Evolutionary conservation across 2,888 invertebrate species (phyloP).

Genomic region (Xestoiulus laeticollis): DNA sequence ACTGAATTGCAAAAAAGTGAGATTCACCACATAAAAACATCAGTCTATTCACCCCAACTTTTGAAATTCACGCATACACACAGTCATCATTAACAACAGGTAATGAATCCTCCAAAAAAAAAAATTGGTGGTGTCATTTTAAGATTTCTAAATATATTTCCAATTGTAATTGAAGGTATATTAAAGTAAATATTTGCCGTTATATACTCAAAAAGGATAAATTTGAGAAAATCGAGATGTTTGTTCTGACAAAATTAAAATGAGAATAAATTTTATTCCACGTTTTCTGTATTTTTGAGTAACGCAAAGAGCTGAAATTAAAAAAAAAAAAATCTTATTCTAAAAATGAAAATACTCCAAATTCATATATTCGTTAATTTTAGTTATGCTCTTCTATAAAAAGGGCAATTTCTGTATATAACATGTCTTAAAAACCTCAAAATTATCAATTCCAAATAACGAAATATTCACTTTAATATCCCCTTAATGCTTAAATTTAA

Average conservation of each 20-base stretch:
- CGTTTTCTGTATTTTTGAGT: no score
- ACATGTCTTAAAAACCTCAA: no score
- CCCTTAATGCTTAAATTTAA: neutral
- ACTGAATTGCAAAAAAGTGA: neutral
- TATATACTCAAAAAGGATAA: neutral
- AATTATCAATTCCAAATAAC: neutral
- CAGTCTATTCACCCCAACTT: neutral
- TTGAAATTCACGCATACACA: neutral
- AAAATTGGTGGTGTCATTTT: neutral
- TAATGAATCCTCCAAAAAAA: neutral
- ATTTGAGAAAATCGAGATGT: neutral
- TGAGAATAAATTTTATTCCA: no score
- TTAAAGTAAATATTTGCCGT: neutral
- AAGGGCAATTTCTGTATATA: no score
- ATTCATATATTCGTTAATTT: no score
- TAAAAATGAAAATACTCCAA: no score
- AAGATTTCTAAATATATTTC: neutral
- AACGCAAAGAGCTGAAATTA: no score
- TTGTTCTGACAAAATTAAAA: no score
- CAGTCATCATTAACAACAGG: neutral
- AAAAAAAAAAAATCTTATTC: no score
- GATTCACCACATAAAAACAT: neutral
- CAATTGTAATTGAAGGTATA: neutral
- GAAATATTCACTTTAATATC: neutral
- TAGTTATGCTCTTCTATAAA: no score